Conservation (phyloP, 92 coral and sea anemone species). For the Micromussa lordhowensis region DNA sequence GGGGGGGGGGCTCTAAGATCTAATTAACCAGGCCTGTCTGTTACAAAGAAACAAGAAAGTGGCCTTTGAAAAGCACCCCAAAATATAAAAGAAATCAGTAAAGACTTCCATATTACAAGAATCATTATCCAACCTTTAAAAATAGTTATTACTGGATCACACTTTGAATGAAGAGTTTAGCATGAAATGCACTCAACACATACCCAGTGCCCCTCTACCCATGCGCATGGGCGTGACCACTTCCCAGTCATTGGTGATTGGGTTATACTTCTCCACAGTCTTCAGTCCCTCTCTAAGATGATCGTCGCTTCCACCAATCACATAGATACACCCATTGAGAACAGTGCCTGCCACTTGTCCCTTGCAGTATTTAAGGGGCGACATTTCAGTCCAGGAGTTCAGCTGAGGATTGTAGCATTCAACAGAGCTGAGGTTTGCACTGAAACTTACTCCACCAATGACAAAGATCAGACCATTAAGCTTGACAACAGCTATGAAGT, state of each 20-base stretch:
- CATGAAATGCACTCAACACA: neutral
- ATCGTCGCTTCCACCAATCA: conserved; percentile 67
- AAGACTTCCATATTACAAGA: neutral
- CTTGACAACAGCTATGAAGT: conserved; percentile 58
- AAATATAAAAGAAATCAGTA: too few species aligned
- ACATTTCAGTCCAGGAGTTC: conserved; percentile 52
- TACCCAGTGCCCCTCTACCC: conserved; percentile 72
- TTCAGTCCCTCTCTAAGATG: conserved; percentile 59
- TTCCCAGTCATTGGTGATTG: conserved; percentile 55
- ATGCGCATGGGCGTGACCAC: conserved; percentile 52
- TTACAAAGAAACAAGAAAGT: too few species aligned
- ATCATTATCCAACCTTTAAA: neutral
- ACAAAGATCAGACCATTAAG: conserved; percentile 60
- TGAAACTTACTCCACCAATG: conserved; percentile 63
- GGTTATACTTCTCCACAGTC: conserved; percentile 65
- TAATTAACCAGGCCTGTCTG: too few species aligned
- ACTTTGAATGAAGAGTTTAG: too few species aligned
- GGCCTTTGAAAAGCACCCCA: too few species aligned
- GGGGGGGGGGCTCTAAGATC: too few species aligned
- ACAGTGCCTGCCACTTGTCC: conserved; percentile 73
- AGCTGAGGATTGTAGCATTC: conserved; percentile 66
- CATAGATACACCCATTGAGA: conserved; percentile 62
- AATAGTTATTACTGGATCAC: neutral
- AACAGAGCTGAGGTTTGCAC: conserved; percentile 54
- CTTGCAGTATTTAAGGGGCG: conserved; percentile 55